phyloP scores from a whole-genome alignment of 2,797 vertebrate species.

The Pseudochaenichthys georgianus region DNA sequence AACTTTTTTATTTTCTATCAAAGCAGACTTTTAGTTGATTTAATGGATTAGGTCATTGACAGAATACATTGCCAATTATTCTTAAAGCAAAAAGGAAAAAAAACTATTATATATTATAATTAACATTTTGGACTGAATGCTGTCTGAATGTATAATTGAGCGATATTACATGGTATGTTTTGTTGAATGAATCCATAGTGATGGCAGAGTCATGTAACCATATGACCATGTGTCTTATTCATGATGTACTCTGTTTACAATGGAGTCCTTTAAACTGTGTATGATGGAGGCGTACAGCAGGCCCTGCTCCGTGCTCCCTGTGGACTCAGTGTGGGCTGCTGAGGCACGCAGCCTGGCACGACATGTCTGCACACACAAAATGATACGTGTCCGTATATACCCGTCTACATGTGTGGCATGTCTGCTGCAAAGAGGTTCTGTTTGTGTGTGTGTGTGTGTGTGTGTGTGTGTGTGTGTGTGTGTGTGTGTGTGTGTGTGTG shows the following conservation, averaged over 20 bases:
- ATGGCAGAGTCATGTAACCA: too few relatives aligned
- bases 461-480: slow-evolving; percentile 25
- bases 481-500: slow-evolving; percentile 29
- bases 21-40: too few relatives aligned
- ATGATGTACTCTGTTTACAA: not conserved
- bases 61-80: too few relatives aligned
- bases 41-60: too few relatives aligned
- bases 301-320: slow-evolving; percentile 40
- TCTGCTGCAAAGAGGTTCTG: slow-evolving; percentile 46
- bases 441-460: slow-evolving; percentile 17
- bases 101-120: too few relatives aligned
- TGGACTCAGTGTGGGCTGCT: slow-evolving; percentile 63
- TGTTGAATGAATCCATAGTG: not conserved
- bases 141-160: not conserved
- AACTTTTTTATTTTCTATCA: too few relatives aligned
- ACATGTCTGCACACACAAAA: slow-evolving; percentile 40
- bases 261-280: not conserved
- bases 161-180: not conserved
- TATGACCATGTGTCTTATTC: not conserved
- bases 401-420: slow-evolving; percentile 67
- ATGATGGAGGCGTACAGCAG: not conserved
- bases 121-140: not conserved
- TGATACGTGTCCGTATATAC: slow-evolving; percentile 49
- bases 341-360: slow-evolving; percentile 28
- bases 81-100: too few relatives aligned